These are phyloP conservation scores for Catharus ustulatus DNA, from an alignment of 2,797 vertebrate genomes.

Conservation along the genomic window DNA sequence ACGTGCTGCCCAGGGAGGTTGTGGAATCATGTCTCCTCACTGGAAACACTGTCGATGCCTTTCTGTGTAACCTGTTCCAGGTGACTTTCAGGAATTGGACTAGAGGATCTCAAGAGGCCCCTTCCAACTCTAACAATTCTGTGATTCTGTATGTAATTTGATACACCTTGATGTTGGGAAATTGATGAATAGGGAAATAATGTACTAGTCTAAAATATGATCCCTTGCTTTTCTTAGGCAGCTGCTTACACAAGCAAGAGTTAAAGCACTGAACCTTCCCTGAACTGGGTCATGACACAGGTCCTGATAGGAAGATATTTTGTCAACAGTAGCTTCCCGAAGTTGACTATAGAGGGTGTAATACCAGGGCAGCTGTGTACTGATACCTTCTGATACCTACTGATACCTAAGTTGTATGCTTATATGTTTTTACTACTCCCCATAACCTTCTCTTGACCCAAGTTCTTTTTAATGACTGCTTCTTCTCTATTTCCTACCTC, in stretches of 20 bases:
- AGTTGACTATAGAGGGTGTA: neutral
- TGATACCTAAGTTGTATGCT: neutral
- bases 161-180: neutral
- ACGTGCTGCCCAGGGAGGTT: neutral
- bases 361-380: neutral
- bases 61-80: neutral
- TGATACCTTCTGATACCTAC: neutral
- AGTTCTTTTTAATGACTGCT: neutral
- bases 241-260: neutral
- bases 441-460: neutral
- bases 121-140: neutral
- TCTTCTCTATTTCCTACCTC: neutral
- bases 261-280: neutral
- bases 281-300: neutral
- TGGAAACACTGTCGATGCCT: neutral
- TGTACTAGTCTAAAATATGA: neutral
- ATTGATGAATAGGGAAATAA: neutral
- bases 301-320: neutral
- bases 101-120: neutral
- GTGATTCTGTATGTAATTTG: neutral
- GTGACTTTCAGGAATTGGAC: neutral
- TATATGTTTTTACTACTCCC: neutral
- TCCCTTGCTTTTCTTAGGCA: neutral
- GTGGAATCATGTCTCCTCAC: neutral
- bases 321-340: neutral